Conservation (phyloP, 2,888 invertebrate species). For the Cephus runcator region DNA sequence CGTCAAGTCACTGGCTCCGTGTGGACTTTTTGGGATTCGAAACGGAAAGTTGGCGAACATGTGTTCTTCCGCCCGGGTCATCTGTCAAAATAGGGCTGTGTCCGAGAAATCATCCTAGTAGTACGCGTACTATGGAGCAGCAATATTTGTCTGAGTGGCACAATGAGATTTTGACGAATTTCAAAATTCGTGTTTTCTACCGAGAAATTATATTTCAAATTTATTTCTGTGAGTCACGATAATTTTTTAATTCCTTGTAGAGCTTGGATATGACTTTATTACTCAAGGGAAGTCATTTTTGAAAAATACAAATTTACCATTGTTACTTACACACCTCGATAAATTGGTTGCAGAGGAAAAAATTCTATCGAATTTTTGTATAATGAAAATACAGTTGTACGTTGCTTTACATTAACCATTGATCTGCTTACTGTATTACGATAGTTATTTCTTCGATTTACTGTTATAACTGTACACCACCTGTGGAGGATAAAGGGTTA, state of each 20-base stretch:
- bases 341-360: not conserved
- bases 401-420: not conserved
- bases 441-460: not conserved
- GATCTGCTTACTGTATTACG: not conserved
- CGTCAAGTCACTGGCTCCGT: not conserved
- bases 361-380: not conserved
- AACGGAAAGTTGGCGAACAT: slow-evolving; percentile 33
- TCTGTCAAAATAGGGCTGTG: slow-evolving; percentile 16
- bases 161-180: not conserved
- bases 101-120: not conserved
- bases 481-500: slow-evolving; percentile 22
- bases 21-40: not conserved
- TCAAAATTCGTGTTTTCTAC: not conserved
- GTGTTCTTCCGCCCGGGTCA: slow-evolving; percentile 29
- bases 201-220: not conserved
- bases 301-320: not conserved
- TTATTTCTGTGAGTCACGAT: not conserved
- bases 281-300: not conserved
- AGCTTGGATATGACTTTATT: not conserved
- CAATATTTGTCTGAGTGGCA: not conserved
- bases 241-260: not conserved
- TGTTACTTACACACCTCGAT: not conserved
- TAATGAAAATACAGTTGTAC: not conserved
- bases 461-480: slow-evolving; percentile 3
- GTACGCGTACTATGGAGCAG: not conserved